These are phyloP conservation scores for Myrmophylax atrothorax DNA, from an alignment of 2,113 vertebrate genomes.

Conservation along the genomic window DNA sequence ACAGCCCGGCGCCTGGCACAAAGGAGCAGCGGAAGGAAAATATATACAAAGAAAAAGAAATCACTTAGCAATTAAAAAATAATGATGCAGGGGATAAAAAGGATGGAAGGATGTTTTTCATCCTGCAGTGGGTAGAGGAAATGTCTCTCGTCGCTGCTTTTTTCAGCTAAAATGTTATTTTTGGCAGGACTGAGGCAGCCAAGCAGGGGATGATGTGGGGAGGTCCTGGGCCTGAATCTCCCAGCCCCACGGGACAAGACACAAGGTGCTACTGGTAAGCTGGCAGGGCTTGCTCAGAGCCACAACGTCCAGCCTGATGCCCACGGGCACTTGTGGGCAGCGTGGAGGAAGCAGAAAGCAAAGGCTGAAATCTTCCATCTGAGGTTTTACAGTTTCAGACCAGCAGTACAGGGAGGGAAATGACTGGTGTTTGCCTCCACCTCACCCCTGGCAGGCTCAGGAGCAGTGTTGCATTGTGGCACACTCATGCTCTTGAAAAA, in stretches of 20 bases:
- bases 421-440: neutral
- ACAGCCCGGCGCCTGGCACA: neutral
- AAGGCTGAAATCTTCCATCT: neutral
- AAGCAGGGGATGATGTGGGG: neutral
- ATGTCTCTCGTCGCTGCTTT: accelerated
- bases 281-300: neutral
- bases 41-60: neutral
- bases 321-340: accelerated
- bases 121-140: neutral
- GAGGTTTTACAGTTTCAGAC: neutral
- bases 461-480: neutral
- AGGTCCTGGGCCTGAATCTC: neutral
- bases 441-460: neutral
- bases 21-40: neutral
- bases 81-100: neutral
- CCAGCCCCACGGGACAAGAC: neutral
- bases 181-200: neutral
- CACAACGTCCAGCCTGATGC: neutral
- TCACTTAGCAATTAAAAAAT: neutral
- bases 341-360: neutral
- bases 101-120: neutral
- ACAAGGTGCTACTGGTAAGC: accelerated
- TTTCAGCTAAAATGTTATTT: neutral
- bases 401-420: neutral
- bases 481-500: neutral